Evolutionary conservation across 1,140 invertebrate species (phyloP).

Genomic region (Hydropsyche tenuis): DNA sequence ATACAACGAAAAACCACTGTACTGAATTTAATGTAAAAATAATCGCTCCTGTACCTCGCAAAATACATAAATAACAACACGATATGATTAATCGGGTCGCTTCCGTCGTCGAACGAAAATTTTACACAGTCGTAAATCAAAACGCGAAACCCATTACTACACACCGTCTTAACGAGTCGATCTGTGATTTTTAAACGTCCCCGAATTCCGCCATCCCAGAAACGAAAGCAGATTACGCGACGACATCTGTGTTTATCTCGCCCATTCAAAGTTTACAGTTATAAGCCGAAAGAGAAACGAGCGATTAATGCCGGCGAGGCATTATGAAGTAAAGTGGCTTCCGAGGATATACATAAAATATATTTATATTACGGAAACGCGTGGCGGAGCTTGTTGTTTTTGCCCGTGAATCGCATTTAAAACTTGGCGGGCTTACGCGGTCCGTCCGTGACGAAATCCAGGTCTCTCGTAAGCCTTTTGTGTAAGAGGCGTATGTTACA

Average conservation of each 20-base stretch:
- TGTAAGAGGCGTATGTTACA: too few relatives aligned
- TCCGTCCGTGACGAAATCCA: not conserved
- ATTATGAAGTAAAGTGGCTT: conserved; percentile 10
- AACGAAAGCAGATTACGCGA: not conserved
- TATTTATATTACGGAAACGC: too few relatives aligned
- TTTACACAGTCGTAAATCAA: conserved; percentile 8
- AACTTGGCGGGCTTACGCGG: conserved; percentile 11
- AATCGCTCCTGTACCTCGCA: not conserved
- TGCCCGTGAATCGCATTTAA: conserved; percentile 10
- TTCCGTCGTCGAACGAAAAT: conserved; percentile 11
- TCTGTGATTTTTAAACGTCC: not conserved
- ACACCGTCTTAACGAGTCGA: too few relatives aligned
- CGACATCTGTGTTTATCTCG: conserved; percentile 25
- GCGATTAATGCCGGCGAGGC: conserved; percentile 3
- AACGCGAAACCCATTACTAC: not conserved
- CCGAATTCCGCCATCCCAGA: not conserved
- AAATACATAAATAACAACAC: not conserved
- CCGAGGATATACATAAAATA: too few relatives aligned
- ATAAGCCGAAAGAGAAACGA: conserved; percentile 28
- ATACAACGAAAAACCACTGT: too few relatives aligned
- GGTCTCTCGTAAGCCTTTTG: not conserved
- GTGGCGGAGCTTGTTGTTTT: conserved; percentile 1
- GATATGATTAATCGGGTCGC: not conserved
- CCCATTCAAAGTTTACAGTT: conserved; percentile 26
- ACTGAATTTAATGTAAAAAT: too few relatives aligned